Evolutionary conservation across 92 coral and sea anemone genomes (phyloP), one percentile per base, ranked within the genome.

Genomic region (Siderastrea radians): DNA sequence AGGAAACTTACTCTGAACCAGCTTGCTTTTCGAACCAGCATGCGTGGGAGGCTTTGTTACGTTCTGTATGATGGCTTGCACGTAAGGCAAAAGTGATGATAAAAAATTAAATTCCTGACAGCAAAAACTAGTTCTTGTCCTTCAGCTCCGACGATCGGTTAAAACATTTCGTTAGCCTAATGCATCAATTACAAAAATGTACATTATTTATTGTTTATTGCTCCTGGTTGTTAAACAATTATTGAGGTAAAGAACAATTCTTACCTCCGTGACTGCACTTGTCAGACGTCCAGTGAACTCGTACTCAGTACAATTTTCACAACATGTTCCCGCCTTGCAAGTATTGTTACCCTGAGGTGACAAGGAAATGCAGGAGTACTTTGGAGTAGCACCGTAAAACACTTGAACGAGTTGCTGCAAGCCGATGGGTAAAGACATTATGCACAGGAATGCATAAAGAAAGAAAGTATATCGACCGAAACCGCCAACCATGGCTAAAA

Each of bases 211-310:
- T 26, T 26, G 38, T 26, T 26, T 26, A 26, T 26, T 26, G 38
- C 38, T 26, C 38, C 38, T 26, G 38, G 38, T 26, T 26, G 38
- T 26, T 26, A 26, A 26, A 26, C 38, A 26, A 26, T 26, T 26
- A 26, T 26, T 26, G 38, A 26, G 38, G 38, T 26, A 26, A 26
- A 26, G 38, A 26, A 26, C 38, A 26, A 26, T 26, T 26, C 84
- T 86, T 77, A 95, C 98, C 94, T 95, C 96, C 1, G 98, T 93
- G 13, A 95, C 98, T 60, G 95, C 96, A 66, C 98, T 95, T 6
- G 96, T 95, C 59, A 93, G 75, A 7, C 68, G 85, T 3, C 89
- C 88, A 3, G 54, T 53, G 74, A 93, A 95, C 14, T 90, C 90
- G 72, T 95, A 95, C 5, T 80, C 82, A 8, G 86, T 60, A 72